Percentiles rank a stretch among this genome's conserved stretches.
Evolutionary conservation across 2,797 vertebrate species (phyloP).

Genomic region (Acrossocheilus wenchowensis): DNA sequence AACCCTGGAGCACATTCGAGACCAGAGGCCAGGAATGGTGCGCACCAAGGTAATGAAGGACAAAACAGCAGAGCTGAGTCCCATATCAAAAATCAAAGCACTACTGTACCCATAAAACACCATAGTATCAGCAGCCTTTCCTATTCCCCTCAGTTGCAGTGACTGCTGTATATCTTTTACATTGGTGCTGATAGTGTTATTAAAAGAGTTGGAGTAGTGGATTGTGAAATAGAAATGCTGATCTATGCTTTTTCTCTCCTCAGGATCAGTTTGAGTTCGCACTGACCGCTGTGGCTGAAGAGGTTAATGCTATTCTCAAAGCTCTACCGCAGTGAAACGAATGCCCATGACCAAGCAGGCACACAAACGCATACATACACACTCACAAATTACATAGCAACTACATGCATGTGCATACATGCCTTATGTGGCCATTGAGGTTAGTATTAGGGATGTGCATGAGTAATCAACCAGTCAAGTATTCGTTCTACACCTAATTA

Average conservation of each 20-base stretch:
- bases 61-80: not conserved
- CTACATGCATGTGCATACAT: conserved; percentile 29
- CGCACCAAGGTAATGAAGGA: conserved; percentile 86
- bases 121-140: not conserved
- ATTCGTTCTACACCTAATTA: not conserved
- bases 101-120: conserved; percentile 3
- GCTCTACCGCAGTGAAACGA: conserved; percentile 89
- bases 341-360: conserved; percentile 3
- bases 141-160: not conserved
- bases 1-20: conserved; percentile 92
- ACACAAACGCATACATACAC: conserved; percentile 16
- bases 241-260: conserved; percentile 43
- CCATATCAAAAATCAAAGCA: conserved; percentile 4
- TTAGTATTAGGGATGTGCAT: conserved; percentile 31
- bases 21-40: conserved; percentile 94
- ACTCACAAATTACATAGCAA: conserved; percentile 17
- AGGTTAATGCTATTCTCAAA: conserved; percentile 97
- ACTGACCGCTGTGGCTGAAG: conserved; percentile 92
- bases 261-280: conserved; percentile 99
- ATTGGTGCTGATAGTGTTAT: conserved; percentile 24
- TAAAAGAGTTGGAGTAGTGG: conserved; percentile 1
- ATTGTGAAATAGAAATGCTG: not conserved
- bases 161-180: conserved; percentile 7
- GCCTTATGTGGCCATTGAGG: conserved; percentile 20
- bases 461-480: conserved; percentile 16